phyloP scores from a whole-genome alignment of 2,888 invertebrate genomes.

The Xylocampa areola region DNA sequence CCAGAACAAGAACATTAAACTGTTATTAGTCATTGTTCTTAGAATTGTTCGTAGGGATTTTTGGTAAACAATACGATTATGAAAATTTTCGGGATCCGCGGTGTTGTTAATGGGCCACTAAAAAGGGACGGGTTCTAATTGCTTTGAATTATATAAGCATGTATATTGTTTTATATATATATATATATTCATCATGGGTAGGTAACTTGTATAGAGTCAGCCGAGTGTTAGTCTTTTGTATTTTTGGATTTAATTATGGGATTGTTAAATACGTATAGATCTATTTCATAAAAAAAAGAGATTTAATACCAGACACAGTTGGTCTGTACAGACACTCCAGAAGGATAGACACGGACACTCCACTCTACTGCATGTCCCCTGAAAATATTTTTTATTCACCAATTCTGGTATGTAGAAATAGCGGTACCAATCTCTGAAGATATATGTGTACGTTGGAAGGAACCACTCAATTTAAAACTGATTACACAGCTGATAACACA shows the following conservation, averaged over 20 bases:
- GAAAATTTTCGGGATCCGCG: constrained; percentile 67
- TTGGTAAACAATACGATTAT: constrained; percentile 72
- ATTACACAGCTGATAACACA: not conserved
- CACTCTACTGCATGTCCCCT: too few species aligned
- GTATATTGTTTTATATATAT: constrained; percentile 14
- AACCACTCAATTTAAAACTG: too few species aligned
- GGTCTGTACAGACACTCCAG: too few species aligned
- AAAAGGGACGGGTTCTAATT: constrained; percentile 79
- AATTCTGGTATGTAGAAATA: too few species aligned
- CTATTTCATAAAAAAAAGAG: constrained; percentile 12
- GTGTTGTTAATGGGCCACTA: constrained; percentile 71
- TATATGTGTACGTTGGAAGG: too few species aligned
- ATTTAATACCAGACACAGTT: too few species aligned
- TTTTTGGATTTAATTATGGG: constrained; percentile 46
- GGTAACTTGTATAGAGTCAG: constrained; percentile 62
- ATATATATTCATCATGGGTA: constrained; percentile 68
- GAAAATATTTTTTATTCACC: too few species aligned
- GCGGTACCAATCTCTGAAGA: too few species aligned
- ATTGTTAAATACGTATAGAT: constrained; percentile 24
- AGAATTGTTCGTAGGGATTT: constrained; percentile 49
- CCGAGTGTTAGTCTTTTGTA: constrained; percentile 53
- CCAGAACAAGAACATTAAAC: too few species aligned
- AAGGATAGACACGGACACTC: too few species aligned
- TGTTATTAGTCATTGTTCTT: constrained; percentile 29
- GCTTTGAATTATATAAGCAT: constrained; percentile 77